A percentile compares a stretch with the other conserved stretches of the same genome.
Conservation (phyloP, 2,797 vertebrate genomes). For the Saguinus oedipus region DNA sequence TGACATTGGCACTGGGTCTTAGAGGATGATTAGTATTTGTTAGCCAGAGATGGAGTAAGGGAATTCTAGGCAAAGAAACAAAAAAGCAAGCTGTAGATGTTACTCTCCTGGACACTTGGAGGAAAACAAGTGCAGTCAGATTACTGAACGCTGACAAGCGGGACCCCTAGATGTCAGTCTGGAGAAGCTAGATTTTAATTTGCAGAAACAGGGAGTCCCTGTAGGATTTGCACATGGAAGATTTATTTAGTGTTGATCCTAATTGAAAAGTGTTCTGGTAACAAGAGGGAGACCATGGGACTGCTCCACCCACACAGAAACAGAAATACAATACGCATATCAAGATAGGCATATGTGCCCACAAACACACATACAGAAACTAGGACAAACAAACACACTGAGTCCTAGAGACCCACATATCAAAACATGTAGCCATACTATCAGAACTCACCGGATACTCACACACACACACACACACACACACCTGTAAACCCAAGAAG, state of each 20-base stretch:
- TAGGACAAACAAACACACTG: neutral
- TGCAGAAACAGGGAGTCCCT: neutral
- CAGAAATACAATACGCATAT: neutral
- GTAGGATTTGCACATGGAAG: neutral
- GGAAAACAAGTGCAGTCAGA: neutral
- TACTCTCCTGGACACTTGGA: neutral
- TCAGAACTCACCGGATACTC: neutral
- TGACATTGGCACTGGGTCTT: neutral
- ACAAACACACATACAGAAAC: neutral
- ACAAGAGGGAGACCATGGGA: neutral
- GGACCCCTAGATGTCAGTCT: neutral
- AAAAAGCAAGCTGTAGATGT: neutral
- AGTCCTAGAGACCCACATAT: neutral
- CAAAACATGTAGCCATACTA: neutral
- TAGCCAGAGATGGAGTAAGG: neutral
- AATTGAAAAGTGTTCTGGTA: neutral
- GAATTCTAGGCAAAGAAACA: neutral
- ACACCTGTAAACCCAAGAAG: neutral
- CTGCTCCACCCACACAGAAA: neutral
- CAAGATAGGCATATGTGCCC: neutral
- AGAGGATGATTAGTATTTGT: neutral
- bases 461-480: too few species aligned
- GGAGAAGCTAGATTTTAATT: neutral
- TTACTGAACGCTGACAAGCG: neutral
- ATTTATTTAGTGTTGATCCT: neutral